Base-by-base conservation (phyloP, 1,140 invertebrate genomes). In the Ips typographus region DNA sequence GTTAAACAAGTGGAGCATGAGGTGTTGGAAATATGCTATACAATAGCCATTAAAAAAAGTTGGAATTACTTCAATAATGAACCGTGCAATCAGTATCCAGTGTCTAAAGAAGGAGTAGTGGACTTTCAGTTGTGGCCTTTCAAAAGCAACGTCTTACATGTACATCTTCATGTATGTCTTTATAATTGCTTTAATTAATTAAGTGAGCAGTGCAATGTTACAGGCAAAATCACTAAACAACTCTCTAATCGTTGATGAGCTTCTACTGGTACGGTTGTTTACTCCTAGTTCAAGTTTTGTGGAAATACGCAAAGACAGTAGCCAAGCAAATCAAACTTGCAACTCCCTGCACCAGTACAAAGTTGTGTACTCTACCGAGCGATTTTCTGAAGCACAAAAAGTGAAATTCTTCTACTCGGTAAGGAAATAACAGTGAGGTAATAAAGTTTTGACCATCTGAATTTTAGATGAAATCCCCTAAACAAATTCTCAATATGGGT, bases 1-100 rank as follows among this genome's bases (percentile, higher is more conserved):
- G 63, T 71, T 49, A 72, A 66, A 3, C 41, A 72, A 51, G 49
- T 77, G 8, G 74, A 7, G 5, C 55, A 71, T 5, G 71, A 80
- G 67, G 57, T 72, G n/a, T 62, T 77, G 1, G 72, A 79, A 68
- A 76, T 80, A 22, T 80, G 78, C 58, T 80, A 77, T 63, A 77
- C 76, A 68, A 44, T 78, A n/a, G 77, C 77, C 2, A 72, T 79
- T 22, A 76, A 76, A 39, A 75, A 77, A 58, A 75, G 72, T 66
- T 80, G 77, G 76, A 79, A 79, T 65, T 76, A 73, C 40, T 69
- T 72, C 38, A 72, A 75, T 52, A 74, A 71, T 59, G 76, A 73
- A 58, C 70, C 71, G 49, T 75, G 73, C 71, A 71, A 63, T 41
- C 76, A 74, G 73, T 77, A 74, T 59, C 76, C 69, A 6, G 5